These are phyloP conservation scores for Sebastes elongatus DNA, from an alignment of 2,797 vertebrate genomes.

Conservation along the genomic window DNA sequence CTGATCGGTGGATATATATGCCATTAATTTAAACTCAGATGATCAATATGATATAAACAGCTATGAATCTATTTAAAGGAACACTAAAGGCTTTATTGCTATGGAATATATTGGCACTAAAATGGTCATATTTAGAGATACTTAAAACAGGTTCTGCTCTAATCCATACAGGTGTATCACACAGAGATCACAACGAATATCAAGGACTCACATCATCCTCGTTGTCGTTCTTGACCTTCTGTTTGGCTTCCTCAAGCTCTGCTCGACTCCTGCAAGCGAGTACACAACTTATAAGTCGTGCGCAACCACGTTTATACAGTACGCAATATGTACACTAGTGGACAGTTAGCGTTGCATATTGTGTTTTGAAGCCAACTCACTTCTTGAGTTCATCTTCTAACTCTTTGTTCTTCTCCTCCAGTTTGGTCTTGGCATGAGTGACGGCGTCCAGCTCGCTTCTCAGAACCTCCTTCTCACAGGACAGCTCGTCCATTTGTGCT, in stretches of 20 bases:
- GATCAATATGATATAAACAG: not conserved
- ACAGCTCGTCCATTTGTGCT: slow-evolving; percentile 91
- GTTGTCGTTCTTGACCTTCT: slow-evolving; percentile 88
- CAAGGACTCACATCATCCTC: slow-evolving; percentile 91
- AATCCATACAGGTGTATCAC: not conserved
- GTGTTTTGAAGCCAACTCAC: slow-evolving; percentile 74
- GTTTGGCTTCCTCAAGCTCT: slow-evolving; percentile 88
- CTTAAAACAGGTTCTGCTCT: not conserved
- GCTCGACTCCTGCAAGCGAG: slow-evolving; percentile 85
- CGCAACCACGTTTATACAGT: not conserved
- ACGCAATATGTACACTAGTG: fast-evolving
- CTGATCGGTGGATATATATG: not conserved
- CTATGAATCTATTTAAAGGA: not conserved
- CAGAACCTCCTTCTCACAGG: slow-evolving; percentile 92
- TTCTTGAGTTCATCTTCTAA: slow-evolving; percentile 95
- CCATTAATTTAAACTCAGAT: not conserved
- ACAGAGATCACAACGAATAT: not conserved
- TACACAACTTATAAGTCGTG: not conserved
- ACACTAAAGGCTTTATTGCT: no score
- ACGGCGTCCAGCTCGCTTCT: slow-evolving; percentile 90
- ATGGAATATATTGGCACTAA: not conserved
- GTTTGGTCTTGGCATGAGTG: slow-evolving; percentile 89
- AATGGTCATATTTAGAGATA: not conserved
- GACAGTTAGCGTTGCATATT: fast-evolving
- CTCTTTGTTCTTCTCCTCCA: slow-evolving; percentile 92